Evolutionary conservation across 2,797 vertebrate genomes (phyloP), one percentile per base, ranked within the genome.

Genomic region (Danio kyathit): DNA sequence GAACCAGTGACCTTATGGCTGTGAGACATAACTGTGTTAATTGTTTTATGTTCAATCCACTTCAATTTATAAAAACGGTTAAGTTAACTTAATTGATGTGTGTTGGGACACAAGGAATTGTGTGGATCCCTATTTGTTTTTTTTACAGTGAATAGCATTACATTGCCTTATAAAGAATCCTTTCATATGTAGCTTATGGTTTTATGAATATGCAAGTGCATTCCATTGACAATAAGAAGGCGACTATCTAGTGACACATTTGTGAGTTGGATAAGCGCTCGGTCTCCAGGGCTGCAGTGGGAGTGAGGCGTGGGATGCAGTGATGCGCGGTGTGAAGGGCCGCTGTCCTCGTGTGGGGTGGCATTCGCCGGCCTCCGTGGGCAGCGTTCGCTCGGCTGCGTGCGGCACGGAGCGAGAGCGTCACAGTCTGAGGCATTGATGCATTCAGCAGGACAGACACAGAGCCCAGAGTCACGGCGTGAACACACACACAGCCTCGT

Each of bases 361-460:
- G 57, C 81, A 82, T 79, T 81, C 87, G 84, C 82, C 67, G 82
- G 84, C 82, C 71, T 73, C 46, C 54, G 54, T 73, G 71, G 71
- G 71, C 54, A 73, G 41, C 41, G 17, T 59, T 73, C 54, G 21
- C 87, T 70, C 81, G 54, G 73, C 73, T 82, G 44, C 14, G 51
- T 59, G 79, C 76, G 74, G 65, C 67, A 40, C 67, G 52, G 85
- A 82, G 73, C 86, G 82, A 73, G 81, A 82, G 77, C 7, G 72
- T 75, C 67, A 90, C 72, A 82, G 85, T 81, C 87, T 87, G 87
- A 86, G 83, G 87, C 59, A 75, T 43, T 65, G 74, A 46, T 76
- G 74, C 74, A 76, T 76, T 65, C 61, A 46, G 40, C 9, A 5
- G 49, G 40, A 38, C 43, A 69, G 40, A 75, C 59, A 52, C 49